Evolutionary conservation across 2,797 vertebrate genomes (phyloP), one percentile per base, ranked within the genome.

Genomic region (Coluber constrictor): DNA sequence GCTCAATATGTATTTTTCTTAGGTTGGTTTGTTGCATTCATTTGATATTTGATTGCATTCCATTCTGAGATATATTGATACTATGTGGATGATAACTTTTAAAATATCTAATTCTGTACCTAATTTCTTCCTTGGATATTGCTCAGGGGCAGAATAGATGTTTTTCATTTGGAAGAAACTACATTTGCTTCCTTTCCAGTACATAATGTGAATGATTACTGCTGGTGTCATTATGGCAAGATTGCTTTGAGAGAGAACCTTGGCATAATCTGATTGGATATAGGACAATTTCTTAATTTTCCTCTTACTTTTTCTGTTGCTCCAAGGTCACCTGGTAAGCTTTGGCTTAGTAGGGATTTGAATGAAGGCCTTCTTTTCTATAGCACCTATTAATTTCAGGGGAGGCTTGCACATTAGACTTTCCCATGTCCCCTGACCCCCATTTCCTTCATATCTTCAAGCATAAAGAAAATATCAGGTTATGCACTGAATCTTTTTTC

Each of bases 361-460:
- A 79, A 79, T 79, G 32, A 79, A 79, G 74, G 37, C 32, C 37
- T 79, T 70, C 66, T 70, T 43, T 79, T 79, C 74, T 79, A 23
- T 79, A 43, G 74, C 74, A 23, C 37, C 74, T 79, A 79, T 43
- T 79, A 79, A 79, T 79, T 79, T 43, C 74, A 79, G 5, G 13
- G 25, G 25, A 43, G 12, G 56, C 20, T 20, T 59, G 32, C 5
- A 20, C 4, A 59, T 20, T 59, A 88, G 56, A 60, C 59, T 32
- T 37, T 43, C 55, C 32, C 20, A 12, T 47, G 32, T 16, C 1
- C 25, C 89, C 29, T 63, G 74, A 79, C 9, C 37, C 37, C 18
- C 18, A 79, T 79, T 32, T 32, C 94, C 4, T 20, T 43, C 94
- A 10, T 10, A 86, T 93, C 90, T 63, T 92, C 90, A 1, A 92